Conservation (phyloP, 2,797 vertebrate genomes). For the Myripristis murdjan region DNA sequence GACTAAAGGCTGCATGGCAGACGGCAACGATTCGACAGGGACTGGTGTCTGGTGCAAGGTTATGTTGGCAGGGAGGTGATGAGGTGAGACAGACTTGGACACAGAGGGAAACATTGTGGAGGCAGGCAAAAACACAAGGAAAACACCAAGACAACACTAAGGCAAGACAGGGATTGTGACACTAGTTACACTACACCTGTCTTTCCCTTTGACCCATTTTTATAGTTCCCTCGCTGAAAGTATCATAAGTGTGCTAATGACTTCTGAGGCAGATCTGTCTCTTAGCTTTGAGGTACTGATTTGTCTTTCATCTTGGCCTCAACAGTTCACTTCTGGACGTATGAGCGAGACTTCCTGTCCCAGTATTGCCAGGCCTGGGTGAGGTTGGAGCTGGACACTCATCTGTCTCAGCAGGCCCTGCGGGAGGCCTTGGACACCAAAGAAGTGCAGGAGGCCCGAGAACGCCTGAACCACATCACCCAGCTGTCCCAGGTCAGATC, state of each 20-base stretch:
- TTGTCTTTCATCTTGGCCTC: slow-evolving; percentile 29
- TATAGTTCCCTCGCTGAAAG: neutral
- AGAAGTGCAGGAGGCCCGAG: slow-evolving; percentile 82
- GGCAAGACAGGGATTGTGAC: no score
- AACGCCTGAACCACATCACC: slow-evolving; percentile 77
- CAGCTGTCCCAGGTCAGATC: slow-evolving; percentile 76
- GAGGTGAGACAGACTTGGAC: no score
- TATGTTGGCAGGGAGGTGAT: no score
- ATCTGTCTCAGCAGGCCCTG: slow-evolving; percentile 85
- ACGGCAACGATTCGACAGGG: no score
- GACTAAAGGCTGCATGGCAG: no score
- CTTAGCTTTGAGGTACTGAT: slow-evolving; percentile 14
- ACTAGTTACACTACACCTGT: neutral
- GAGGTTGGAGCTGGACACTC: slow-evolving; percentile 84
- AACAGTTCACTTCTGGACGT: slow-evolving; percentile 86
- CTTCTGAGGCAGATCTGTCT: slow-evolving; percentile 7
- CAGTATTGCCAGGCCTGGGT: slow-evolving; percentile 87
- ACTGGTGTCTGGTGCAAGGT: no score
- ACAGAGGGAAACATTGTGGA: no score
- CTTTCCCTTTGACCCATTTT: slow-evolving; percentile 7
- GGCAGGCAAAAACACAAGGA: no score
- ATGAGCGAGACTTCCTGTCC: slow-evolving; percentile 82
- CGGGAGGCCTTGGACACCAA: slow-evolving; percentile 84
- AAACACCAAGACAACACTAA: no score
- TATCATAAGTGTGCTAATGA: slow-evolving; percentile 15